Base-by-base conservation (phyloP, 2,797 vertebrate species). In the Paguma larvata region DNA sequence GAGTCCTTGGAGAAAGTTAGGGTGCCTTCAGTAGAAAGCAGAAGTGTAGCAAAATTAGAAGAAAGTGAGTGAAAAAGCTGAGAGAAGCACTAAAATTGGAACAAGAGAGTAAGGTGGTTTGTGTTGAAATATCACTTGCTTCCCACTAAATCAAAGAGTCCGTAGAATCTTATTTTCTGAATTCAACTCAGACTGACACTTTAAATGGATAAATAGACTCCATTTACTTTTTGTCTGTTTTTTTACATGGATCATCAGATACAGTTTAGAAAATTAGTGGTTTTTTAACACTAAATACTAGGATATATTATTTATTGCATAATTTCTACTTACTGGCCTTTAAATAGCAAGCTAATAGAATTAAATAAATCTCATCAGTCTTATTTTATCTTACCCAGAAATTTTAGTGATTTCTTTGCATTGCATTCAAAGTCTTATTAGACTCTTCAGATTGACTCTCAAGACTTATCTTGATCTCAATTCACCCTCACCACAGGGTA, bases 301-400 rank as follows among this genome's bases (percentile, higher is more conserved):
- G 23, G 93, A 73, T 87, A 75, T 87, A 75, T 83, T 93, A 62
- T 95, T 83, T 96, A 41, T 87, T 80, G 25, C 93, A 80, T 18
- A 68, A 34, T 90, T 96, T 4, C 62, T 95, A 34, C 41, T 38
- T 93, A 18, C 38, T 32, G 63, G 5, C 46, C 44, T 8, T 38
- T 23, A 82, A 91, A 73, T 13, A 86, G 46, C 51, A 92, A 92
- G 12, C 68, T 90, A 78, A 84, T 79, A 80, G 89, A 92, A 70
- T 85, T n/a, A 51, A 44, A 84, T 80, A 62, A 80, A 65, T 83
- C 46, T 93, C 53, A 59, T 70, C 32, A 59, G 48, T 79, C 27
- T 96, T 79, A 46, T 78, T 96, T 70, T 89, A n/a, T 67, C n/a
- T 87, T 85, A 77, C 6, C 53, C 80, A 94, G 85, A 94, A 96